Percentiles rank a stretch among this genome's conserved stretches.
Conservation (phyloP, 2,797 vertebrate genomes). For the Peromyscus aztecus region DNA sequence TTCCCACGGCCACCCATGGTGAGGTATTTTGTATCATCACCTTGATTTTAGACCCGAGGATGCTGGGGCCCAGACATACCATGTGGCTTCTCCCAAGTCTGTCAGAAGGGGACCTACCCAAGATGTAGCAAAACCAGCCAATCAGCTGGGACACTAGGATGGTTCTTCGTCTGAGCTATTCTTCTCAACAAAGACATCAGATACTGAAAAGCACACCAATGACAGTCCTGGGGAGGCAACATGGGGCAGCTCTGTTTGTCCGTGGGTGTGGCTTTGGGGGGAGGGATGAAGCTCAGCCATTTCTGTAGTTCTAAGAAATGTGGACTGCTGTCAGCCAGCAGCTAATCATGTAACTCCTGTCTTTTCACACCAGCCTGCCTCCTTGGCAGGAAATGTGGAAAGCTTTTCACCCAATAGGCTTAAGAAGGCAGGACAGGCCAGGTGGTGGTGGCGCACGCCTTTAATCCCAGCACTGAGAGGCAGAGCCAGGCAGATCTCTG, state of each 20-base stretch:
- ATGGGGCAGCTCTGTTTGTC: neutral
- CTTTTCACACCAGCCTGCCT: neutral
- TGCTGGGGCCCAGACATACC: neutral
- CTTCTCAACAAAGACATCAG: neutral
- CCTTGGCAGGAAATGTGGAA: neutral
- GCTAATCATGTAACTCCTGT: neutral
- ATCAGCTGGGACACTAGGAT: neutral
- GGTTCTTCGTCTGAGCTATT: neutral
- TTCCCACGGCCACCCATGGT: neutral
- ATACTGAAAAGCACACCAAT: neutral
- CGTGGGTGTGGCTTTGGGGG: accelerated
- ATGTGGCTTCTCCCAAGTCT: neutral
- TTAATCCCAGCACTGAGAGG: too few species aligned
- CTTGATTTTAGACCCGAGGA: neutral
- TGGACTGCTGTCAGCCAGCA: neutral
- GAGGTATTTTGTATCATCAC: neutral
- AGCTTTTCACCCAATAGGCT: neutral
- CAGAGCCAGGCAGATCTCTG: too few species aligned
- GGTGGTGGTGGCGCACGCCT: too few species aligned
- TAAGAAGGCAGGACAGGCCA: neutral
- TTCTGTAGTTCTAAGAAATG: neutral
- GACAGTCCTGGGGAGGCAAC: neutral
- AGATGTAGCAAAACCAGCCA: neutral
- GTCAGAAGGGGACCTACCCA: neutral
- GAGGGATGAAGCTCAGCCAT: neutral